A percentile compares a stretch with the other conserved stretches of the same genome.
Conservation (phyloP, 2,113 vertebrate genomes). For the Microtus pennsylvanicus region DNA sequence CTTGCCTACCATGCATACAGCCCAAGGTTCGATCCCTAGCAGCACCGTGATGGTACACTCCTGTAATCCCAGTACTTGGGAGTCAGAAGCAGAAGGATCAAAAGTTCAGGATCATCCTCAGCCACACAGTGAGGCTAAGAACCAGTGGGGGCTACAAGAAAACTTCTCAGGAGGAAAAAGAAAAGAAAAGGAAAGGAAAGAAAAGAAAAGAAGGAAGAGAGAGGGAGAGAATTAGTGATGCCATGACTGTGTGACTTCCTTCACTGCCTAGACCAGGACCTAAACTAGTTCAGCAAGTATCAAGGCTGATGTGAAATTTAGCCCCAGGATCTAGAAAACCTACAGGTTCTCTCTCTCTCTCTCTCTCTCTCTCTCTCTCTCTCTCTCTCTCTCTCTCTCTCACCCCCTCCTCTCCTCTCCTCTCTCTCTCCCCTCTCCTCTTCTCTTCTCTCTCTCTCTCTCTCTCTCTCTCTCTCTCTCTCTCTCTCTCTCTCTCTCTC, state of each 20-base stretch:
- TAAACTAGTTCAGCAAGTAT: constrained; percentile 9
- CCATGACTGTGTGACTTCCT: too few species aligned
- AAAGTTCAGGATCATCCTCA: not conserved
- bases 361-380: too few species aligned
- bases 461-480: too few species aligned
- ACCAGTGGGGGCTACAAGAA: not conserved
- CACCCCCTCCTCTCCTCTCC: too few species aligned
- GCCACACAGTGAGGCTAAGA: not conserved
- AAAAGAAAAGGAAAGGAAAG: too few species aligned
- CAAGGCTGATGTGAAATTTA: not conserved
- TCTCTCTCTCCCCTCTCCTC: too few species aligned
- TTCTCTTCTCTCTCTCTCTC: too few species aligned
- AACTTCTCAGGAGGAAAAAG: not conserved
- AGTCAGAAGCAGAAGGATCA: not conserved
- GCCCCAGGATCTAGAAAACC: not conserved
- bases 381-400: too few species aligned
- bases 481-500: too few species aligned
- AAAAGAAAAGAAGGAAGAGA: not conserved
- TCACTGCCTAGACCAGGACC: not conserved
- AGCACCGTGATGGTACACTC: not conserved
- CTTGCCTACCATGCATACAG: not conserved
- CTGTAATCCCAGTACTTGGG: not conserved
- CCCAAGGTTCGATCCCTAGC: not conserved
- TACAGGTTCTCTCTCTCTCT: not conserved
- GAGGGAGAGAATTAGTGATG: not conserved